Conservation (phyloP, 2,113 vertebrate species). For the Trachemys scripta region DNA sequence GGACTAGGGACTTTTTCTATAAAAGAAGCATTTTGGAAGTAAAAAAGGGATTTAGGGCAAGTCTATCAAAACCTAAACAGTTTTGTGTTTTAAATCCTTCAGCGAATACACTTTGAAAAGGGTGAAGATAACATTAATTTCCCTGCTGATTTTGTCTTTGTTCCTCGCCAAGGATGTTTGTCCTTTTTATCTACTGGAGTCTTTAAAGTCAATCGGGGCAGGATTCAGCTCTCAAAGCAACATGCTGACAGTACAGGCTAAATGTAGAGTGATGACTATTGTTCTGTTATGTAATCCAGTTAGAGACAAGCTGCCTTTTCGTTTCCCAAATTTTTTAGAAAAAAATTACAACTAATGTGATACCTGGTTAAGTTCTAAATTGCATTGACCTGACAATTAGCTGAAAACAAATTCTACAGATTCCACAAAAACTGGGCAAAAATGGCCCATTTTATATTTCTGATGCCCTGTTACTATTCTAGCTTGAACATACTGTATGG, state of each 20-base stretch:
- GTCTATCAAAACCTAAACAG: slow-evolving; percentile 5
- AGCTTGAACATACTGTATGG: slow-evolving; percentile 29
- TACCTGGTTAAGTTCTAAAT: not conserved
- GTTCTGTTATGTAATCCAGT: slow-evolving; percentile 2
- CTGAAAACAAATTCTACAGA: not conserved
- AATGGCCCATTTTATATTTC: not conserved
- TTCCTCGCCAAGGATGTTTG: not conserved
- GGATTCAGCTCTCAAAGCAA: slow-evolving; percentile 46
- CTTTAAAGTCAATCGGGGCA: slow-evolving; percentile 14
- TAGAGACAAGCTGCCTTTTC: slow-evolving; percentile 4
- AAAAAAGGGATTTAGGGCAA: slow-evolving; percentile 48
- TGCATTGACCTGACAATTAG: not conserved
- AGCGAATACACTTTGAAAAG: slow-evolving; percentile 41
- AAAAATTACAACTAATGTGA: not conserved
- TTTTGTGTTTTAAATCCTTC: slow-evolving; percentile 33
- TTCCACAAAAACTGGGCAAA: not conserved
- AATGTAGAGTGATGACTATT: not conserved
- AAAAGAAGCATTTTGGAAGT: slow-evolving; percentile 58
- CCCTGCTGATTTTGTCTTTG: slow-evolving; percentile 25
- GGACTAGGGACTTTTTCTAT: slow-evolving; percentile 61
- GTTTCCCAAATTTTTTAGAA: not conserved
- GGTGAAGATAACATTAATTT: slow-evolving; percentile 34
- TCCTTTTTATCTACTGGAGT: slow-evolving; percentile 21
- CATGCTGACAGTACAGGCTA: slow-evolving; percentile 10
- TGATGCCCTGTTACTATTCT: slow-evolving; percentile 17